phyloP scores from a whole-genome alignment of 2,797 vertebrate genomes.

The Poeciliopsis infans region DNA sequence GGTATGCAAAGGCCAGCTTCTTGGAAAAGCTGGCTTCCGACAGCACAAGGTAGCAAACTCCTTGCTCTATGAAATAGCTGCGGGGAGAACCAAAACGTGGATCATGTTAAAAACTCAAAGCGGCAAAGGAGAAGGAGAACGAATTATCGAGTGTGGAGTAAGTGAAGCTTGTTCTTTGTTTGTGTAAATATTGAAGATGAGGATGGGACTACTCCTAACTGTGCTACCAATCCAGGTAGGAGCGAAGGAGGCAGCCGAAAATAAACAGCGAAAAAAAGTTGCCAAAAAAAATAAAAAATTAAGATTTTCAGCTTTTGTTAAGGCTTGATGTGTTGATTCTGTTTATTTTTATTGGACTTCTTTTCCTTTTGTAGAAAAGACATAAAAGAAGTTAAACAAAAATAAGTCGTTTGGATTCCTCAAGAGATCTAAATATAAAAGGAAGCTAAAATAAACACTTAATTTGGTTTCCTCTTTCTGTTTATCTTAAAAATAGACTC shows the following conservation, averaged over 20 bases:
- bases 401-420: background rate
- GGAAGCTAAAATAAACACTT: background rate
- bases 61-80: constrained; percentile 96
- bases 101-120: background rate
- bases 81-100: background rate
- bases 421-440: background rate
- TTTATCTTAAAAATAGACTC: background rate
- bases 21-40: constrained; percentile 97
- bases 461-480: background rate
- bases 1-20: constrained; percentile 95
- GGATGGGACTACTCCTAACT: background rate
- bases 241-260: background rate
- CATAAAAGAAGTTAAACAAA: background rate
- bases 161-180: background rate
- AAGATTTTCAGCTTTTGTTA: too few relatives aligned
- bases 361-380: background rate
- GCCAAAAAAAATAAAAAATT: background rate
- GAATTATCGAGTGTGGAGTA: background rate
- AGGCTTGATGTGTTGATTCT: too few relatives aligned
- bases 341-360: background rate
- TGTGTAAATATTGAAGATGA: background rate
- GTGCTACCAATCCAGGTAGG: background rate
- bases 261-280: background rate
- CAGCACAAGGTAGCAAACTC: constrained; percentile 94
- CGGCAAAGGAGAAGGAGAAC: too few relatives aligned